Evolutionary conservation across 2,888 invertebrate species (phyloP).

Genomic region (Nematopogon swammerdamellus): DNA sequence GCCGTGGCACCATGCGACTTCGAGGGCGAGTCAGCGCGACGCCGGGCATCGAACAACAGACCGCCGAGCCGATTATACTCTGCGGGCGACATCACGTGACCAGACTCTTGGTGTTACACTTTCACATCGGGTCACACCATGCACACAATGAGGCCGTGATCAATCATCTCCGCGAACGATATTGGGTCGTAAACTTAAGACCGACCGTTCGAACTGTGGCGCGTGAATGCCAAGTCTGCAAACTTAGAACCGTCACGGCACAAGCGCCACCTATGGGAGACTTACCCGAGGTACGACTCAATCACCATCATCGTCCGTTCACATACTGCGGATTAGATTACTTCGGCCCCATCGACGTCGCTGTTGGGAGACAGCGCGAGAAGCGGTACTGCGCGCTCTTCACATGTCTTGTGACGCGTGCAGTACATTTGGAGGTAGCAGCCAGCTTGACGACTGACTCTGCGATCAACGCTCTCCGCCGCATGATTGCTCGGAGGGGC

Average conservation of each 20-base stretch:
- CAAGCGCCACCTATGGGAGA: conserved; percentile 5
- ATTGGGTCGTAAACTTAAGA: conserved; percentile 6
- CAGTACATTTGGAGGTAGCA: conserved; percentile 1
- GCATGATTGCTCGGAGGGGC: conserved; percentile 1
- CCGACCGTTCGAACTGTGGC: conserved; percentile 3
- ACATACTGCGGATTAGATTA: conserved; percentile 4
- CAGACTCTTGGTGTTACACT: conserved; percentile 5
- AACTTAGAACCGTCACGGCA: conserved; percentile 1
- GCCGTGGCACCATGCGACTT: conserved; percentile 1
- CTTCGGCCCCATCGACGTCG: conserved; percentile 3
- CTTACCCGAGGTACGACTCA: conserved; percentile 5
- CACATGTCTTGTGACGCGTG: conserved; percentile 1
- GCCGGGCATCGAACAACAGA: background rate
- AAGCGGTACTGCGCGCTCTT: conserved; percentile 1
- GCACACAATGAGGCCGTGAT: conserved; percentile 7
- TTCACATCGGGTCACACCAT: conserved; percentile 5
- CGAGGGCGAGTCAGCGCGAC: conserved; percentile 1
- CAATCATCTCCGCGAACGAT: conserved; percentile 8
- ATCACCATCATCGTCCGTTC: background rate
- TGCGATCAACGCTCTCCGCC: background rate
- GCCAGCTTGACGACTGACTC: conserved; percentile 1
- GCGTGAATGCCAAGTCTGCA: conserved; percentile 1
- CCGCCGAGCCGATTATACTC: conserved; percentile 7
- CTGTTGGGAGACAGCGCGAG: conserved; percentile 2
- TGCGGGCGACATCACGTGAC: conserved; percentile 7